Base-by-base conservation (phyloP, 2,888 invertebrate species). In the Chymomyza fuscimana region DNA sequence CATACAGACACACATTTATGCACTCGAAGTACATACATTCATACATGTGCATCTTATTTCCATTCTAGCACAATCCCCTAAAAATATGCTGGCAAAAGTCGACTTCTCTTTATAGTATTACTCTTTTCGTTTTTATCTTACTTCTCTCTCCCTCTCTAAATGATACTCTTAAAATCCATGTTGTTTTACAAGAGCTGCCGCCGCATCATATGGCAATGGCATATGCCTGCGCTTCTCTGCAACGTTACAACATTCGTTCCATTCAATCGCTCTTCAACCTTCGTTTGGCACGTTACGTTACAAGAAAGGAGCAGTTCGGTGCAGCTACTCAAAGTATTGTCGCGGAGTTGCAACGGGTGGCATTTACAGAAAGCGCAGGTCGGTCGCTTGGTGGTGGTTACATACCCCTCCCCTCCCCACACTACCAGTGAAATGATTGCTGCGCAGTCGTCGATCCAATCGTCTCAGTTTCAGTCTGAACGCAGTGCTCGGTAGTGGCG, bases 231-330 rank as follows among this genome's bases (percentile, higher is more conserved):
- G 40, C 40, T 46, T 12, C 40, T 46, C 10, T 46, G 40, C 40
- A 46, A 46, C 79, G 59, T 82, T 82, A 82, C 81, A 84, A 72
- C 73, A 63, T 68, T 80, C 76, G 76, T 78, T 80, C 79, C 76
- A 72, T 80, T 87, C 87, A 87, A 86, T 88, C 78, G 87, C 77
- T 87, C 86, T 81, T 83, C 79, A 86, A 83, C 87, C 86, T 86
- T 86, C 88, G 87, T 88, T 76, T 85, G 76, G 79, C 79, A 76
- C 82, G 87, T 32, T 32, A 32, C 32, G 9, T 87, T 87, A 86
- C 88, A 87, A 78, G 70, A 78, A 72, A 70, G 78, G 69, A 29
- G 54, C 54, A 54, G 52, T 59, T 19, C 64, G 16, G 36, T 40
- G 22, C 51, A 54, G 51, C 22, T 25, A 51, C 10, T 25, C n/a